These are phyloP conservation scores for Condylostylus longicornis DNA, from an alignment of 1,140 invertebrate species.

Conservation along the genomic window DNA sequence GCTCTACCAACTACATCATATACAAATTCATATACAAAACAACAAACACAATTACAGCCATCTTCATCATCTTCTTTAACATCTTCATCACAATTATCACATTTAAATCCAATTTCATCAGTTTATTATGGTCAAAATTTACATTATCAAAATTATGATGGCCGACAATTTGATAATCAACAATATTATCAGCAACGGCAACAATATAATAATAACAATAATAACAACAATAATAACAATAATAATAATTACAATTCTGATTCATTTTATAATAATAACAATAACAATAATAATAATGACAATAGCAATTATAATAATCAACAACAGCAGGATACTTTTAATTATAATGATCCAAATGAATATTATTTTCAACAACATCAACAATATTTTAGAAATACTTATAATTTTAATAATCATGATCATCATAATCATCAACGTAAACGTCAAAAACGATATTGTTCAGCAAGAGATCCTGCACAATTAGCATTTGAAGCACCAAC, in stretches of 20 bases:
- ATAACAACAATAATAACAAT: background rate
- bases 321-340: background rate
- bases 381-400: constrained; percentile 4
- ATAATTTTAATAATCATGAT: background rate
- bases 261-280: too few species aligned
- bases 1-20: constrained; percentile 1
- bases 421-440: constrained; percentile 14
- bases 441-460: constrained; percentile 36
- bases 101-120: too few species aligned
- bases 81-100: constrained; percentile 3
- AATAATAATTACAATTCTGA: too few species aligned
- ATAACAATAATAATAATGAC: constrained; percentile 1
- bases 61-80: background rate
- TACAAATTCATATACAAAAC: constrained; percentile 4
- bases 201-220: constrained; percentile 3
- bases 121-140: too few species aligned
- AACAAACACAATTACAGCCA: constrained; percentile 1
- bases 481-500: constrained; percentile 43
- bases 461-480: constrained; percentile 42
- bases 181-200: constrained; percentile 15
- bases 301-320: too few species aligned
- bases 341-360: too few species aligned
- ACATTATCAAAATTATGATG: too few species aligned
- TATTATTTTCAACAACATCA: constrained; percentile 14
- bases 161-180: too few species aligned